phyloP scores from a whole-genome alignment of 2,797 vertebrate species.

The Anas bahamensis region DNA sequence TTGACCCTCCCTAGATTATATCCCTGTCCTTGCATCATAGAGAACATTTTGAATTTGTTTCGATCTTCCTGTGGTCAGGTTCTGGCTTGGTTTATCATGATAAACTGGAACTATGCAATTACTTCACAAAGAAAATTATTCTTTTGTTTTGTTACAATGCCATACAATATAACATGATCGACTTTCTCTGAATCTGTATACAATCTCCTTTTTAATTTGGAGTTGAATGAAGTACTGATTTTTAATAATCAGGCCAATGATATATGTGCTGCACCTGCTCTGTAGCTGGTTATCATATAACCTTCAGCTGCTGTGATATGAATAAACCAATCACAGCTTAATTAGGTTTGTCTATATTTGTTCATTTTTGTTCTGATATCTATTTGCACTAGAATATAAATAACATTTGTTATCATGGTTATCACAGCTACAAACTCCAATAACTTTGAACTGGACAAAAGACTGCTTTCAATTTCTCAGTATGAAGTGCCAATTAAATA shows the following conservation, averaged over 20 bases:
- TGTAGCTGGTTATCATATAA: slow-evolving; percentile 26
- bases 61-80: background rate
- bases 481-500: slow-evolving; percentile 36
- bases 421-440: slow-evolving; percentile 15
- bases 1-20: background rate
- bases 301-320: slow-evolving; percentile 27
- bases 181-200: slow-evolving; percentile 1
- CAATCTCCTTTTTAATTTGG: background rate
- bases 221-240: slow-evolving; percentile 29
- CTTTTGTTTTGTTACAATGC: background rate
- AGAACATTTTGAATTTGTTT: background rate
- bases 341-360: slow-evolving; percentile 27
- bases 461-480: slow-evolving; percentile 30
- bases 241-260: slow-evolving; percentile 20
- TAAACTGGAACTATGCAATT: background rate
- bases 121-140: background rate
- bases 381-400: slow-evolving; percentile 22
- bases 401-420: slow-evolving; percentile 14
- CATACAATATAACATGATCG: background rate
- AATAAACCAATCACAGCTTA: slow-evolving; percentile 47
- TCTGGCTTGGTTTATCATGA: background rate
- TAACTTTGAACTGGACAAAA: background rate
- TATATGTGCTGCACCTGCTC: background rate
- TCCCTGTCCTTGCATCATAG: background rate
- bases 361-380: slow-evolving; percentile 23